These are phyloP conservation scores for Drosophila quasianomalipes DNA, from an alignment of 2,888 invertebrate species.

Conservation along the genomic window DNA sequence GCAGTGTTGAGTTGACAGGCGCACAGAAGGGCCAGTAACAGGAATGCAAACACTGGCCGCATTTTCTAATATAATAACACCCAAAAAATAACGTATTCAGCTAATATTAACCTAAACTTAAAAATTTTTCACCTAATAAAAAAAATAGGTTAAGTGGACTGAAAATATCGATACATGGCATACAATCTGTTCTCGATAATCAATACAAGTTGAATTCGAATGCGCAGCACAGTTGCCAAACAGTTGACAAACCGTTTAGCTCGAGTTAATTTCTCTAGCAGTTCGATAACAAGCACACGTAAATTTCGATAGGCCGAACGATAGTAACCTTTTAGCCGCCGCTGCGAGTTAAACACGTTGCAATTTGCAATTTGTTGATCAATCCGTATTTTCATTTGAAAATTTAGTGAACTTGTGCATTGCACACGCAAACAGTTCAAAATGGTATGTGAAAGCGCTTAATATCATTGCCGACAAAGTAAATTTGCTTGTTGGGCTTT, in stretches of 20 bases:
- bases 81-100: constrained; percentile 41
- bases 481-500: not conserved
- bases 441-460: constrained; percentile 34
- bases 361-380: constrained; percentile 49
- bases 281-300: constrained; percentile 24
- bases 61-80: constrained; percentile 45
- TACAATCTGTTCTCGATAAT: constrained; percentile 7
- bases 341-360: constrained; percentile 69
- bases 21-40: constrained; percentile 66
- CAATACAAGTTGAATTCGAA: not conserved
- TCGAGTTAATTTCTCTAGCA: not conserved
- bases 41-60: constrained; percentile 70
- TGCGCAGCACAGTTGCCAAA: constrained; percentile 2
- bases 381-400: constrained; percentile 4
- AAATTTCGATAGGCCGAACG: constrained; percentile 12
- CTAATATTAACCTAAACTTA: constrained; percentile 67
- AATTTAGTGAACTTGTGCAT: constrained; percentile 24
- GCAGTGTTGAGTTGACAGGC: constrained; percentile 55
- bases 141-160: constrained; percentile 59
- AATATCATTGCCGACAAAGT: not conserved
- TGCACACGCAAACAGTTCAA: constrained; percentile 8
- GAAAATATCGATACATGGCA: constrained; percentile 51
- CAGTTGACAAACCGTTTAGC: constrained; percentile 6
- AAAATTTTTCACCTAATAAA: constrained; percentile 62
- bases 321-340: constrained; percentile 36